A percentile compares a stretch with the other conserved stretches of the same genome.
These are phyloP conservation scores for Tetragonula carbonaria DNA, from an alignment of 2,888 invertebrate species.

Conservation along the genomic window DNA sequence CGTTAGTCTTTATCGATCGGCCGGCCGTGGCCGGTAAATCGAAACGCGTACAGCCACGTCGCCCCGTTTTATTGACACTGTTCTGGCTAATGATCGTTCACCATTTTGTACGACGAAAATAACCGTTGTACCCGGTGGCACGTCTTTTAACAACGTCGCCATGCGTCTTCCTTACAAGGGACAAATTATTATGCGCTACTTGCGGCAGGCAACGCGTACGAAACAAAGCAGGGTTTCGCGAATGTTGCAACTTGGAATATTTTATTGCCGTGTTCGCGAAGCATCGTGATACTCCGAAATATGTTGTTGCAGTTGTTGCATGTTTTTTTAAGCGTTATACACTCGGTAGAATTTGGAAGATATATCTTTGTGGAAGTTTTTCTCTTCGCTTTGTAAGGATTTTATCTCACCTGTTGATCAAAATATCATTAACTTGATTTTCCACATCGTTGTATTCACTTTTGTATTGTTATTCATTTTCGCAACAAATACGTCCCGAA, in stretches of 20 bases:
- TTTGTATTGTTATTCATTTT: no score
- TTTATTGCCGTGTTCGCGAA: neutral
- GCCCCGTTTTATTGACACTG: slow-evolving; percentile 34
- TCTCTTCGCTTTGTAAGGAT: no score
- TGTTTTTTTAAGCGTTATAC: neutral
- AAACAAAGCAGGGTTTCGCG: neutral
- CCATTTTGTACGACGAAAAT: slow-evolving; percentile 1
- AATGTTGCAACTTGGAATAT: neutral
- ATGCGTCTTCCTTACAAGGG: slow-evolving; percentile 7
- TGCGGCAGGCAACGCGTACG: neutral
- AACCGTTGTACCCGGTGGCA: neutral
- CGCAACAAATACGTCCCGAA: no score
- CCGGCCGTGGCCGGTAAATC: slow-evolving; percentile 10
- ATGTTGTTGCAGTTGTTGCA: neutral
- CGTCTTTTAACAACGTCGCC: slow-evolving; percentile 15
- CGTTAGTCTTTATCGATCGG: slow-evolving; percentile 32
- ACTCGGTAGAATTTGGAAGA: neutral
- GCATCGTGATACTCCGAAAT: neutral
- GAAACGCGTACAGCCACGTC: slow-evolving; percentile 18
- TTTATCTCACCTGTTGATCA: no score
- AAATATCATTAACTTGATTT: no score
- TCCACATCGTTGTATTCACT: no score
- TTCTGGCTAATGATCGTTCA: slow-evolving; percentile 31
- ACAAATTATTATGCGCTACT: neutral
- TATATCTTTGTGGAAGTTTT: no score